These are phyloP conservation scores for Scrobipalpa costella DNA, from an alignment of 2,888 invertebrate genomes.

Conservation along the genomic window DNA sequence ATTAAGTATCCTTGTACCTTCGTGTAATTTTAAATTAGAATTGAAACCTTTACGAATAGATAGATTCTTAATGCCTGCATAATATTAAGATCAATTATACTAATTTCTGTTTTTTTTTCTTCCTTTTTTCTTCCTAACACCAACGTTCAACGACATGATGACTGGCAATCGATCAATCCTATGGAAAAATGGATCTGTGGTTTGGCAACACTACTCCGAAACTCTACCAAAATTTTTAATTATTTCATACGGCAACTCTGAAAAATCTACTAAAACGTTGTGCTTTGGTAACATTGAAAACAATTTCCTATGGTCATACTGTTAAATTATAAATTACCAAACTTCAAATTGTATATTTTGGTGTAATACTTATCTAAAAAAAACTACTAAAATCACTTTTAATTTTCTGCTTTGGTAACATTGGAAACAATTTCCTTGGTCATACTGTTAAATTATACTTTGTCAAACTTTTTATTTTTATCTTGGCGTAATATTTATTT, in stretches of 20 bases:
- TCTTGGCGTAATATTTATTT: no score
- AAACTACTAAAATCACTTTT: constrained; percentile 11
- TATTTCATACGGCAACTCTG: no score
- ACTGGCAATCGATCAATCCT: constrained; percentile 5
- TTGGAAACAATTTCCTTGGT: not conserved
- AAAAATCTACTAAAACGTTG: no score
- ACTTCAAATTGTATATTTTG: no score
- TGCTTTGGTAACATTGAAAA: no score
- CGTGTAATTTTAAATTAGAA: no score
- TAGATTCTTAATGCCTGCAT: not conserved
- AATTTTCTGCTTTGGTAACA: not conserved
- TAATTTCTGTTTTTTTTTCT: not conserved
- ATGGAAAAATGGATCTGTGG: constrained; percentile 13
- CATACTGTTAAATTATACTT: not conserved
- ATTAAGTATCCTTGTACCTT: no score
- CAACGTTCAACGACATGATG: constrained; percentile 29
- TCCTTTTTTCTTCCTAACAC: constrained; percentile 26
- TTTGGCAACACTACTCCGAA: constrained; percentile 22
- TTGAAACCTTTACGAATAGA: no score
- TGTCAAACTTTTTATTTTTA: no score
- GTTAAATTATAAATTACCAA: no score
- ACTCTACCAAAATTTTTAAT: not conserved
- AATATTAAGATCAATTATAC: not conserved
- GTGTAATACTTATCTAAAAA: no score
- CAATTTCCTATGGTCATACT: no score